A percentile compares a stretch with the other conserved stretches of the same genome.
Conservation (phyloP, 2,888 invertebrate genomes). For the Sipha maydis region DNA sequence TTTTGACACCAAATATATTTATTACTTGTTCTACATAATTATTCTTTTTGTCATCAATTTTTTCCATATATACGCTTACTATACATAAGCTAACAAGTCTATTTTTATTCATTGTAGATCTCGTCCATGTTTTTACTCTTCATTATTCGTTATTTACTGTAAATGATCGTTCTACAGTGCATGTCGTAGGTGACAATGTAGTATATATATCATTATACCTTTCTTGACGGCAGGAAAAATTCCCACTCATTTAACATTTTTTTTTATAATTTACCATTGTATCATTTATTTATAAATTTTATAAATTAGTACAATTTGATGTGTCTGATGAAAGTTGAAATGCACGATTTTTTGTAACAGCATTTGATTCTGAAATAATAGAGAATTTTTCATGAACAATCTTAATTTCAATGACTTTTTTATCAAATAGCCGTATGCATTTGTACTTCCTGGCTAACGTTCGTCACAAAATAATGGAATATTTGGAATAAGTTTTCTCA, state of each 20-base stretch:
- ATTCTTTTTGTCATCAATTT: too few relatives aligned
- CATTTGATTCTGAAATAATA: conserved; percentile 19
- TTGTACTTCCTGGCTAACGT: conserved; percentile 45
- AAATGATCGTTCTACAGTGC: conserved; percentile 1
- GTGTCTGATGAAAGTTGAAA: too few relatives aligned
- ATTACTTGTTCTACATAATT: too few relatives aligned
- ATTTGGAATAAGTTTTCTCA: conserved; percentile 49
- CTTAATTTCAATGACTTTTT: conserved; percentile 45
- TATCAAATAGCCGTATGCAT: conserved; percentile 25
- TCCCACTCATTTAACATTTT: neutral
- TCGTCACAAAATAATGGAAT: conserved; percentile 46
- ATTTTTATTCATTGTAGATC: too few relatives aligned
- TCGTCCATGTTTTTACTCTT: too few relatives aligned
- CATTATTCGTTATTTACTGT: too few relatives aligned
- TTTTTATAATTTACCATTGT: neutral
- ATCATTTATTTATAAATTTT: neutral
- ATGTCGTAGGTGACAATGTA: neutral
- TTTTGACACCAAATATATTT: too few relatives aligned
- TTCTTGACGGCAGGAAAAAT: neutral
- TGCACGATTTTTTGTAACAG: neutral
- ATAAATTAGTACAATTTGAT: too few relatives aligned
- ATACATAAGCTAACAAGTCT: too few relatives aligned
- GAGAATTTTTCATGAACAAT: conserved; percentile 16
- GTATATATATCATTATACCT: neutral
- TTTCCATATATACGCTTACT: too few relatives aligned